Evolutionary conservation across 2,113 vertebrate genomes (phyloP).

Genomic region (Ceyx margarethae): DNA sequence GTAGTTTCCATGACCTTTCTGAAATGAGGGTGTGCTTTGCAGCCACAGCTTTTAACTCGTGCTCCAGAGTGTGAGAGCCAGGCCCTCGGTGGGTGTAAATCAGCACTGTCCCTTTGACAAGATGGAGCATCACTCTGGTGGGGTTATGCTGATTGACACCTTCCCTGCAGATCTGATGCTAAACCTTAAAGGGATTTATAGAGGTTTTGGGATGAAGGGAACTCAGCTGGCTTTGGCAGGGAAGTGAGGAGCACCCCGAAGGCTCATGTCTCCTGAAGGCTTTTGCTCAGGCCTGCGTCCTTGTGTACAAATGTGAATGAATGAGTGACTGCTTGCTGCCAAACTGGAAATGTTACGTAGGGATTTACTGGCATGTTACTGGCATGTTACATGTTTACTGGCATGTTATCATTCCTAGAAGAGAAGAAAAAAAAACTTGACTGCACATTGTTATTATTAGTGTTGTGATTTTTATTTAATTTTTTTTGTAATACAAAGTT

Average conservation of each 20-base stretch:
- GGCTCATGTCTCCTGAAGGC: background rate
- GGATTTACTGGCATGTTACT: conserved; percentile 83
- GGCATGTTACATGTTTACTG: conserved; percentile 86
- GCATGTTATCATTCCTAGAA: conserved; percentile 83
- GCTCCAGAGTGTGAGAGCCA: background rate
- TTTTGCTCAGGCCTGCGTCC: conserved; percentile 72
- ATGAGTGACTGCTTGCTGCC: conserved; percentile 83
- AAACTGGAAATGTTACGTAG: conserved; percentile 95
- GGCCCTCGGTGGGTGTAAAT: background rate
- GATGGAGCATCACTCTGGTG: background rate
- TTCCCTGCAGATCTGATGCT: conserved; percentile 11
- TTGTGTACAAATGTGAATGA: conserved; percentile 81
- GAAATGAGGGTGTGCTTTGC: background rate
- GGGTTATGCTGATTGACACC: background rate
- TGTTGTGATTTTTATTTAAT: conserved; percentile 89
- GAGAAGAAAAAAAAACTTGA: conserved; percentile 87
- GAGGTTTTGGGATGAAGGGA: background rate
- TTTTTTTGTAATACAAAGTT: conserved; percentile 82
- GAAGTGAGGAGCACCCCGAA: background rate
- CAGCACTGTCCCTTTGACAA: background rate
- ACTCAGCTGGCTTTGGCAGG: background rate
- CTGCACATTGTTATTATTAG: conserved; percentile 96
- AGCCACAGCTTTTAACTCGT: background rate
- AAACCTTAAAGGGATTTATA: background rate
- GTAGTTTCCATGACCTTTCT: background rate